A percentile compares a stretch with the other conserved stretches of the same genome.
Conservation (phyloP, 1,140 invertebrate species). For the Calephelis virginiensis region DNA sequence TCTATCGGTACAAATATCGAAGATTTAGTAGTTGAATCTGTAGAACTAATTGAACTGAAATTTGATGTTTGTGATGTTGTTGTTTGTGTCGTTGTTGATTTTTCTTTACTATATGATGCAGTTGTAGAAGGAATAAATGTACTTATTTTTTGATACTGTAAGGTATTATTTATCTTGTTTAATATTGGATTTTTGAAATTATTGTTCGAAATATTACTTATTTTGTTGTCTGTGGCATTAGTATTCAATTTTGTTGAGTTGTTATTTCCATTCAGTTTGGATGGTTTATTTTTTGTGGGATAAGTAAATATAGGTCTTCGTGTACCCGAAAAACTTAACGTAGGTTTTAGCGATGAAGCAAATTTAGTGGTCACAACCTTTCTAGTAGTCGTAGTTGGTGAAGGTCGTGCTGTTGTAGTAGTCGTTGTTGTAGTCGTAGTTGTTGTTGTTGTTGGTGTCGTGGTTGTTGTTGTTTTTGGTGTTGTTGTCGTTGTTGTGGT, state of each 20-base stretch:
- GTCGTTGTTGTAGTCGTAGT: slow-evolving; percentile 36
- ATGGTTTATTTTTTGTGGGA: slow-evolving; percentile 28
- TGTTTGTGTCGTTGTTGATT: slow-evolving; percentile 37
- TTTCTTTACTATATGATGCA: slow-evolving; percentile 40
- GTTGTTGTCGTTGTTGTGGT: slow-evolving; percentile 34
- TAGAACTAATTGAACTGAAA: slow-evolving; percentile 8
- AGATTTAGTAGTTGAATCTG: slow-evolving; percentile 12
- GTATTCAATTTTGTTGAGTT: slow-evolving; percentile 21
- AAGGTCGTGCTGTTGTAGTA: slow-evolving; percentile 32
- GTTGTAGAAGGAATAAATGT: slow-evolving; percentile 51
- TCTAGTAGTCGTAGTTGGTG: slow-evolving; percentile 35
- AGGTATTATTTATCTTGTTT: slow-evolving; percentile 22
- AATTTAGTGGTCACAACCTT: not conserved
- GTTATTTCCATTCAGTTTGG: not conserved
- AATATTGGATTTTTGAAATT: slow-evolving; percentile 22
- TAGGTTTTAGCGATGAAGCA: not conserved
- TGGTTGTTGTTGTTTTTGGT: not conserved
- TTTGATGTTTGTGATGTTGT: slow-evolving; percentile 24
- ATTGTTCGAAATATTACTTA: slow-evolving; percentile 16
- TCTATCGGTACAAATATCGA: not conserved
- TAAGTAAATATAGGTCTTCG: slow-evolving; percentile 32
- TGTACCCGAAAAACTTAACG: slow-evolving; percentile 1
- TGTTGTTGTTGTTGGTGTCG: slow-evolving; percentile 36
- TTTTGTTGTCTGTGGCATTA: slow-evolving; percentile 11
- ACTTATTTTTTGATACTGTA: slow-evolving; percentile 34